phyloP scores from a whole-genome alignment of 2,797 vertebrate species.

The Melanotaenia trifasciata region DNA sequence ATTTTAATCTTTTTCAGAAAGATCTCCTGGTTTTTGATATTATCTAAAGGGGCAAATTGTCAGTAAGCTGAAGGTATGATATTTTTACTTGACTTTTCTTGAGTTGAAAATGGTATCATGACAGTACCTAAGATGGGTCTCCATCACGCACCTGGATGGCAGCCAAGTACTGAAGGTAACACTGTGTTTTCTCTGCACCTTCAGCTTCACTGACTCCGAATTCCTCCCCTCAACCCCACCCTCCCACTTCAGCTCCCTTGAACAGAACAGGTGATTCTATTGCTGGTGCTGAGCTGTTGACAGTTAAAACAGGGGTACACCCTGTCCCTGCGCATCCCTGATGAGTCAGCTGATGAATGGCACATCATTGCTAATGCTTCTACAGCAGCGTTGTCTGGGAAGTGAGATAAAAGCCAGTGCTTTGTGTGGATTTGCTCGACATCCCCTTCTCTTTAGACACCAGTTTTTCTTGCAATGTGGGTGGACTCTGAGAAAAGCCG shows the following conservation, averaged over 20 bases:
- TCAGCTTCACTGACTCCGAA: conserved; percentile 9
- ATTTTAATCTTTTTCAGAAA: conserved; percentile 23
- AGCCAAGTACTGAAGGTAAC: conserved; percentile 49
- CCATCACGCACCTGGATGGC: conserved; percentile 42
- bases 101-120: conserved; percentile 28
- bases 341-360: conserved; percentile 65
- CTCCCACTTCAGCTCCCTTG: conserved; percentile 30
- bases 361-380: conserved; percentile 59
- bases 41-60: conserved; percentile 3
- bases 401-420: conserved; percentile 48
- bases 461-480: conserved; percentile 41
- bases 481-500: conserved; percentile 38
- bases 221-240: neutral
- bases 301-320: conserved; percentile 56
- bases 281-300: conserved; percentile 60
- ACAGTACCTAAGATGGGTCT: conserved; percentile 43
- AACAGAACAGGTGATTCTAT: conserved; percentile 63
- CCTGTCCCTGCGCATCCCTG: conserved; percentile 62
- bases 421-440: conserved; percentile 27
- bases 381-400: conserved; percentile 45
- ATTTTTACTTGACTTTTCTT: conserved; percentile 32
- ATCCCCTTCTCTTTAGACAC: conserved; percentile 28
- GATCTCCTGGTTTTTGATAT: conserved; percentile 19
- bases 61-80: conserved; percentile 38
- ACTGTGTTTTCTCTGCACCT: conserved; percentile 54